Conservation (phyloP, 2,113 vertebrate genomes). For the Poeciliopsis occidentalis region DNA sequence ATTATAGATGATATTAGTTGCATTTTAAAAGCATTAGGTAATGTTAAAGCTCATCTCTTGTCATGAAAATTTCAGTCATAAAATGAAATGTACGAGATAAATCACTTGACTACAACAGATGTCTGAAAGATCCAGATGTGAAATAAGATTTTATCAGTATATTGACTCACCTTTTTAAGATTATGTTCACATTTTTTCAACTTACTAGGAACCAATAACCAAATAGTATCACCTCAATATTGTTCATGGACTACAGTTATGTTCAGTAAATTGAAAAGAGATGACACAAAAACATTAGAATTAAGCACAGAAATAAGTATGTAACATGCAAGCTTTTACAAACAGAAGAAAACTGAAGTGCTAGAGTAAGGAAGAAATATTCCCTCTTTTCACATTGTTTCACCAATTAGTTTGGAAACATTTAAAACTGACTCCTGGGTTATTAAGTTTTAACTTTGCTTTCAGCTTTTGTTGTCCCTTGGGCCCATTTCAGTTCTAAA, state of each 20-base stretch:
- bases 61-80: slow-evolving; percentile 39
- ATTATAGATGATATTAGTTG: slow-evolving; percentile 44
- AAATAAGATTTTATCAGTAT: slow-evolving; percentile 5
- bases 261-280: neutral
- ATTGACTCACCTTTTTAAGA: slow-evolving; percentile 1
- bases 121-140: slow-evolving; percentile 51
- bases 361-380: neutral
- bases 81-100: slow-evolving; percentile 20
- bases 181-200: neutral
- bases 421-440: neutral
- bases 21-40: slow-evolving; percentile 39
- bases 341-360: neutral
- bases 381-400: neutral
- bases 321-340: neutral
- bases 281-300: neutral
- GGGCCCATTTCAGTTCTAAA: no score
- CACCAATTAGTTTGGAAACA: no score
- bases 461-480: no score
- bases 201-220: neutral
- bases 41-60: slow-evolving; percentile 30
- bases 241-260: neutral
- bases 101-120: slow-evolving; percentile 40
- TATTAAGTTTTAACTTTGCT: neutral
- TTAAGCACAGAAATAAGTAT: neutral
- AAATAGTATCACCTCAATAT: neutral